Conservation (phyloP, 1,140 invertebrate genomes). For the Achatina immaculata region DNA sequence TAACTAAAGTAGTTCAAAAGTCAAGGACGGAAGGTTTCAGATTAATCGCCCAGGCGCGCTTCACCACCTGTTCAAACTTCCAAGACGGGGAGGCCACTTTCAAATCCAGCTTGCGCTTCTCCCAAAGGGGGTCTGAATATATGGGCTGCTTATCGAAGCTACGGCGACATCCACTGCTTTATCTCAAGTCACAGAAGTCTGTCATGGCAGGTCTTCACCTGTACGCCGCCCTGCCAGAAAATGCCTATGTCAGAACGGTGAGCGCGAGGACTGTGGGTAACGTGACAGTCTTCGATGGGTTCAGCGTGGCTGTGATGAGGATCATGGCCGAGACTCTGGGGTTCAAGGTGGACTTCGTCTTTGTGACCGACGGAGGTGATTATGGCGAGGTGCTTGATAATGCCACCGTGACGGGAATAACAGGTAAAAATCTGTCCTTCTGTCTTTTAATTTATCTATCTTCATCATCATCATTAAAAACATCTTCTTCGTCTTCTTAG, state of each 20-base stretch:
- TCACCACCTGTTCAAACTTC: too few relatives aligned
- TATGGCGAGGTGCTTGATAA: neutral
- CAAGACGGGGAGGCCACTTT: too few relatives aligned
- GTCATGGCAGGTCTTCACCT: neutral
- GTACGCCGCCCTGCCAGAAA: neutral
- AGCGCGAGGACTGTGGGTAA: neutral
- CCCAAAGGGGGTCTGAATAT: neutral
- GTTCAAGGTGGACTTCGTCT: neutral
- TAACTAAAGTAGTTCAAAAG: neutral
- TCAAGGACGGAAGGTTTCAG: neutral
- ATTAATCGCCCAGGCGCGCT: too few relatives aligned
- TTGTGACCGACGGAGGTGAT: neutral
- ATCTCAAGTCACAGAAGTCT: neutral
- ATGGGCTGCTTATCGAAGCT: neutral
- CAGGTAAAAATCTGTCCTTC: too few relatives aligned
- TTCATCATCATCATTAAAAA: too few relatives aligned
- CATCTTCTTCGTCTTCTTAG: too few relatives aligned
- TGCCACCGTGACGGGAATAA: neutral
- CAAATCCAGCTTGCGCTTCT: too few relatives aligned
- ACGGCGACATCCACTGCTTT: neutral
- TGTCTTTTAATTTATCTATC: too few relatives aligned
- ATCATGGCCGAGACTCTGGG: neutral
- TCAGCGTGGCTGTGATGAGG: neutral
- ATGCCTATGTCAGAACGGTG: neutral
- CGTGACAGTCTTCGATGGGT: neutral